These are phyloP conservation scores for Cercopithecus mitis DNA, from an alignment of 2,797 vertebrate species.

Conservation along the genomic window DNA sequence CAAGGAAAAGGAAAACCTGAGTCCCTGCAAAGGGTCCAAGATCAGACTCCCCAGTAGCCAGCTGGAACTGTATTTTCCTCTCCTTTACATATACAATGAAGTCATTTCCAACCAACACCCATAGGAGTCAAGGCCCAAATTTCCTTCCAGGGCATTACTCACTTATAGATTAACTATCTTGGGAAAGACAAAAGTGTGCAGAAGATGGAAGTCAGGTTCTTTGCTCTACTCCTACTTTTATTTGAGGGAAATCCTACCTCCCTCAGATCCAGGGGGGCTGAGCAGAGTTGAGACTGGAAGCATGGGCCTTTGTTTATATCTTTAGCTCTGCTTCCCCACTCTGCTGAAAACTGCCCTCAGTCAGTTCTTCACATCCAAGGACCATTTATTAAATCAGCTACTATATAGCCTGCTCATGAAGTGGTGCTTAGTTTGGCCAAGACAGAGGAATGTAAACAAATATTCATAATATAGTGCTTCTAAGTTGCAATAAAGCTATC, in stretches of 20 bases:
- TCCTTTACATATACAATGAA: conserved; percentile 60
- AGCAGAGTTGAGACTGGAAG: not conserved
- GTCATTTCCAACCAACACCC: conserved; percentile 55
- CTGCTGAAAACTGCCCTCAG: conserved; percentile 13
- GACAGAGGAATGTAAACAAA: not conserved
- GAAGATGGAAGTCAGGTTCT: conserved; percentile 20
- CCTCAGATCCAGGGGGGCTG: not conserved
- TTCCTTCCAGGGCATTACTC: conserved; percentile 45
- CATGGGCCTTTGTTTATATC: not conserved
- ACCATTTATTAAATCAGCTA: conserved; percentile 1
- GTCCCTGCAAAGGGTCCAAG: not conserved
- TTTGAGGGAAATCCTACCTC: not conserved
- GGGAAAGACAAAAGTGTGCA: conserved; percentile 7
- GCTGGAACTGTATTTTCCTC: not conserved
- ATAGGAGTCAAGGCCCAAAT: not conserved
- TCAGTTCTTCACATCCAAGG: not conserved
- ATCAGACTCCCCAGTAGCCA: conserved; percentile 14
- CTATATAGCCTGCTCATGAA: not conserved
- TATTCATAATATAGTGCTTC: not conserved
- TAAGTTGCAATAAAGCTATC: not conserved
- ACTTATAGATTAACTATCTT: conserved; percentile 36
- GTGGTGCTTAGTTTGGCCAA: not conserved
- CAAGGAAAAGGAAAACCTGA: conserved; percentile 25
- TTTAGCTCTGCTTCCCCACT: conserved; percentile 23
- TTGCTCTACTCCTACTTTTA: conserved; percentile 46